phyloP scores from a whole-genome alignment of 2,113 vertebrate genomes.

The Phaethon lepturus region DNA sequence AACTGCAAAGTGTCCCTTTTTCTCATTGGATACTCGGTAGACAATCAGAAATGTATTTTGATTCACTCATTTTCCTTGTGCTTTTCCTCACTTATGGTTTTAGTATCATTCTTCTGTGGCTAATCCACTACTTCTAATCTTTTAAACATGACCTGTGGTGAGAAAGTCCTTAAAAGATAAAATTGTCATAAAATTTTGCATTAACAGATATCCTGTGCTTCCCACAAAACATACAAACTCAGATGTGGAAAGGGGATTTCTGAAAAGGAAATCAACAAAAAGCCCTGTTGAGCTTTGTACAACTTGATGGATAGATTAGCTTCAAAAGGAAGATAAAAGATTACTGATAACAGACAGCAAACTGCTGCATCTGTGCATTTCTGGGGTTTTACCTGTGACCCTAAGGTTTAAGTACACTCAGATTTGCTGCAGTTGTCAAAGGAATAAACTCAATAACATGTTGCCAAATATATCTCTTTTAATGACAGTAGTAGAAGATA shows the following conservation, averaged over 20 bases:
- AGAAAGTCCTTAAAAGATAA: background rate
- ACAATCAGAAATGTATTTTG: background rate
- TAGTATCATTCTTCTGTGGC: background rate
- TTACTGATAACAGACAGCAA: background rate
- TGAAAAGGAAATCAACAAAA: background rate
- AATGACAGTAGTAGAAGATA: background rate
- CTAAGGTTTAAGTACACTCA: background rate
- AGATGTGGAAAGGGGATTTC: background rate
- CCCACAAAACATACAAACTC: background rate
- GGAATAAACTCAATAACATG: background rate
- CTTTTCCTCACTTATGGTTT: background rate
- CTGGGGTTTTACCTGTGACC: background rate
- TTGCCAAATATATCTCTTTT: background rate
- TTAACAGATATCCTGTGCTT: background rate
- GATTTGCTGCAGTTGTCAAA: background rate
- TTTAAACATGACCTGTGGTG: background rate
- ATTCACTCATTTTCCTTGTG: background rate
- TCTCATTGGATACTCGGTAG: background rate
- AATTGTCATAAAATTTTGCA: background rate
- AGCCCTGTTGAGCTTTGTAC: background rate
- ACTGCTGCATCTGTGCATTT: background rate
- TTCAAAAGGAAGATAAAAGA: constrained; percentile 25
- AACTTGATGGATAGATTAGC: background rate
- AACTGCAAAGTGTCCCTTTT: background rate
- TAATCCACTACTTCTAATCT: background rate